These are phyloP conservation scores for Noctua janthe DNA, from an alignment of 2,888 invertebrate species.

Conservation along the genomic window DNA sequence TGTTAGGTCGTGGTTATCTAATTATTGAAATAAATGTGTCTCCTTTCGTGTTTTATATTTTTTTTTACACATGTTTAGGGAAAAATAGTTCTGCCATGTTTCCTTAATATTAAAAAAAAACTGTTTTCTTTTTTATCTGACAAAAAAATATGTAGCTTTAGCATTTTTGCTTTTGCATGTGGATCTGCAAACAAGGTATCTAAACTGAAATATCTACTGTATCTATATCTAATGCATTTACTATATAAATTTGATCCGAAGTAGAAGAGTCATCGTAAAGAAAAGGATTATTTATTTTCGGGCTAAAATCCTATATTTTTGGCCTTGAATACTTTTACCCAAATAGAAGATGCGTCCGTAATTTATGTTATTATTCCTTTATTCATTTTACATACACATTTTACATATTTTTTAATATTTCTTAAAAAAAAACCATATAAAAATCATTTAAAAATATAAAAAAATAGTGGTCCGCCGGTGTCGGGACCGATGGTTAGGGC, in stretches of 20 bases:
- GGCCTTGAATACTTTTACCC: background rate
- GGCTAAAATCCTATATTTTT: background rate
- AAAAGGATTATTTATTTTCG: background rate
- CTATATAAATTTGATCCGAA: no score
- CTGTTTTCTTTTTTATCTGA: background rate
- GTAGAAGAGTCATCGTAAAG: background rate
- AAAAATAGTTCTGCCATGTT: no score
- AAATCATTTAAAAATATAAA: no score
- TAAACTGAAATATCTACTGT: background rate
- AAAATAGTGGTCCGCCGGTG: no score
- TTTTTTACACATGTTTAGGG: background rate
- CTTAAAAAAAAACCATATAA: no score
- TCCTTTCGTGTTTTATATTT: background rate
- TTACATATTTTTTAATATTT: no score
- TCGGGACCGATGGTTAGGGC: no score
- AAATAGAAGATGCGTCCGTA: background rate
- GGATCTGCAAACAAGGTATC: background rate
- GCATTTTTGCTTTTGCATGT: background rate
- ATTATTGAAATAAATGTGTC: background rate
- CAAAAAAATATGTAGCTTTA: background rate
- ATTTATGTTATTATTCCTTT: constrained; percentile 2
- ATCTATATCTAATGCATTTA: background rate
- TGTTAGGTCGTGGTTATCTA: background rate
- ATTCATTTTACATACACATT: no score
- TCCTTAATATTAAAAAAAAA: background rate